Evolutionary conservation across 2,113 vertebrate species (phyloP).

Genomic region (Myrmecophaga tridactyla): DNA sequence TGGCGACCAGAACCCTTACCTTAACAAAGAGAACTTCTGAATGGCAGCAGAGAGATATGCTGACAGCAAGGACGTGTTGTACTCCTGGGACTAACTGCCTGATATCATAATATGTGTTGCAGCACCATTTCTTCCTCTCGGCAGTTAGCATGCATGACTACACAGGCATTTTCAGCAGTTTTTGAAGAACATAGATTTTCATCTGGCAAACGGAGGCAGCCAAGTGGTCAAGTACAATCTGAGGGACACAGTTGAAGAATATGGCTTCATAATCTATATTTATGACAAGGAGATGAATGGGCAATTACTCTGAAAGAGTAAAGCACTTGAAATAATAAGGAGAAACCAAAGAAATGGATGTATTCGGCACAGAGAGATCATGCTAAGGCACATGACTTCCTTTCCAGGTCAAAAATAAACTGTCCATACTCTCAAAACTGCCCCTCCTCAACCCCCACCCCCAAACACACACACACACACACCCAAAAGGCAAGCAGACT

Average conservation of each 20-base stretch:
- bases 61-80: not conserved
- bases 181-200: conserved; percentile 13
- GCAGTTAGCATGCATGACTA: not conserved
- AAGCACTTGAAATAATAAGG: not conserved
- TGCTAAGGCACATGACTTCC: not conserved
- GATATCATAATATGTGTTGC: not conserved
- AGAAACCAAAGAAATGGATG: conserved; percentile 10
- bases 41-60: conserved; percentile 16
- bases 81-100: not conserved
- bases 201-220: not conserved
- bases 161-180: not conserved
- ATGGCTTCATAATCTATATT: not conserved
- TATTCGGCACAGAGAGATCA: not conserved
- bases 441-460: too few species aligned
- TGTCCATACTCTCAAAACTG: not conserved
- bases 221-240: not conserved
- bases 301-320: not conserved
- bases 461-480: too few species aligned
- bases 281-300: not conserved
- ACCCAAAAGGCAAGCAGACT: not conserved
- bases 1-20: not conserved
- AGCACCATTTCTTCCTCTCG: not conserved
- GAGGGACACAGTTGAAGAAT: not conserved
- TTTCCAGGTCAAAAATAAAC: not conserved
- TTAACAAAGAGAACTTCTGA: conserved; percentile 45